A percentile compares a stretch with the other conserved stretches of the same genome.
phyloP scores from a whole-genome alignment of 2,888 invertebrate species.

The Strigamia maritima region DNA sequence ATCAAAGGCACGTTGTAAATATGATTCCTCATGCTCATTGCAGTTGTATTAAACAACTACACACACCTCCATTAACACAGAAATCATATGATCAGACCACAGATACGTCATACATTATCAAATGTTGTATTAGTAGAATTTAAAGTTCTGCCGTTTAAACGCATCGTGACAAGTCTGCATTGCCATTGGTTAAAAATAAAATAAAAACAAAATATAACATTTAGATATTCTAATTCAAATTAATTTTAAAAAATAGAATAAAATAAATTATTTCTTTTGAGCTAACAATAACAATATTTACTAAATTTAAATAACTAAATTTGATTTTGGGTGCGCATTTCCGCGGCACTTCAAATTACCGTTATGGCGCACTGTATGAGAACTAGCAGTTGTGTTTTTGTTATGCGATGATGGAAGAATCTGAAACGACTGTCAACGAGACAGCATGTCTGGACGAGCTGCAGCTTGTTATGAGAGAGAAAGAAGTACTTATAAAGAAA shows the following conservation, averaged over 20 bases:
- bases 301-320: neutral
- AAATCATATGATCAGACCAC: too few relatives aligned
- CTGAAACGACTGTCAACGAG: slow-evolving; percentile 9
- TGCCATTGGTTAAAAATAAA: neutral
- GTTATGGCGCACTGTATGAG: slow-evolving; percentile 37
- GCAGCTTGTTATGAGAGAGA: slow-evolving; percentile 36
- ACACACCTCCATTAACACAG: too few relatives aligned
- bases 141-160: too few relatives aligned
- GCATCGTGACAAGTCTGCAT: neutral
- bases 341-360: slow-evolving; percentile 30
- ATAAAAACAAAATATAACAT: neutral
- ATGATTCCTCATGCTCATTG: slow-evolving; percentile 25
- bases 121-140: too few relatives aligned
- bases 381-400: neutral
- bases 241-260: neutral
- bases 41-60: neutral
- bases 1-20: slow-evolving; percentile 69
- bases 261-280: neutral
- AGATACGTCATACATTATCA: too few relatives aligned
- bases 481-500: slow-evolving; percentile 39
- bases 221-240: neutral
- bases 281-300: neutral
- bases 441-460: slow-evolving; percentile 17
- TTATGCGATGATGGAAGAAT: slow-evolving; percentile 32
- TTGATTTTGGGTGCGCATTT: neutral